phyloP scores from a whole-genome alignment of 1,140 invertebrate species.

The Pachypsylla venusta region DNA sequence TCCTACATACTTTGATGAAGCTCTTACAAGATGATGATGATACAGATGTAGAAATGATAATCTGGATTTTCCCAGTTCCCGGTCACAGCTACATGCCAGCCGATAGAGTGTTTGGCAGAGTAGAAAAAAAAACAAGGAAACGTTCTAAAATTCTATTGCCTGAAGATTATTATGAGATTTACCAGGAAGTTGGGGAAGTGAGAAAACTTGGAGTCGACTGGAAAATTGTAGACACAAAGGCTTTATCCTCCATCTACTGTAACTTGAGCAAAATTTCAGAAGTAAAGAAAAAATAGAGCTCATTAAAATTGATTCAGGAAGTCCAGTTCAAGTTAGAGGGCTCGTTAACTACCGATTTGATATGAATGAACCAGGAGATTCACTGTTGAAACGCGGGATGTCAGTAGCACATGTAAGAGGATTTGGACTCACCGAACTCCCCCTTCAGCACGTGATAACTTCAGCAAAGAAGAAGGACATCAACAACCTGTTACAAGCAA shows the following conservation, averaged over 20 bases:
- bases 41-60: slow-evolving; percentile 19
- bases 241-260: background rate
- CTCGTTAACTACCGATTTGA: too few relatives aligned
- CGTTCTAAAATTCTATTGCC: slow-evolving; percentile 15
- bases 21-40: background rate
- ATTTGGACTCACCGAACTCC: too few relatives aligned
- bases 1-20: background rate
- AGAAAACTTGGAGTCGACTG: slow-evolving; percentile 13
- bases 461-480: too few relatives aligned
- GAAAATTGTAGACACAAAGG: slow-evolving; percentile 7
- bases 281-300: background rate
- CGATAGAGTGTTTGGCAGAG: slow-evolving; percentile 25
- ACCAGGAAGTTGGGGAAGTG: slow-evolving; percentile 12
- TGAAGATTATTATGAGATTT: slow-evolving; percentile 16
- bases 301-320: too few relatives aligned
- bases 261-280: background rate
- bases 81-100: slow-evolving; percentile 26
- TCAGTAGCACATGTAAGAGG: background rate
- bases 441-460: too few relatives aligned
- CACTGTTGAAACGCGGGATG: background rate
- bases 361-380: background rate
- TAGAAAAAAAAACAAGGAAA: slow-evolving; percentile 24
- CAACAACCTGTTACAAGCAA: too few relatives aligned
- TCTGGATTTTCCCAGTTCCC: slow-evolving; percentile 23
- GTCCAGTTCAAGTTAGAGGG: too few relatives aligned